These are phyloP conservation scores for Drosophila pachea DNA, from an alignment of 1,140 invertebrate genomes.

Conservation along the genomic window DNA sequence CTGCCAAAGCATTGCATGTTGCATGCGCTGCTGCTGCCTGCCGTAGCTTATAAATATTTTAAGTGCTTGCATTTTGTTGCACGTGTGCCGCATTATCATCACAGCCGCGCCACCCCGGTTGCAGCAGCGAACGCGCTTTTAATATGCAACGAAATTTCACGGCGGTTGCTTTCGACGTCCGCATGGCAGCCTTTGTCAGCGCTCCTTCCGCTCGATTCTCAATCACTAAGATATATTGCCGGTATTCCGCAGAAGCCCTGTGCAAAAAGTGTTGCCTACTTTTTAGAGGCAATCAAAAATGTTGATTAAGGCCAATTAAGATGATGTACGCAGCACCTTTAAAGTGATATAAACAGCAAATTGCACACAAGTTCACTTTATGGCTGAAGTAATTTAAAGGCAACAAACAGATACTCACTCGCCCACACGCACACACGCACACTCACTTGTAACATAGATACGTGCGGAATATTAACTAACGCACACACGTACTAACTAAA, in stretches of 20 bases:
- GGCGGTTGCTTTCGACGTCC: constrained; percentile 4
- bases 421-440: constrained; percentile 30
- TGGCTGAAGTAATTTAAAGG: constrained; percentile 7
- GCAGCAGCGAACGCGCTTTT: constrained; percentile 29
- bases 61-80: constrained; percentile 73
- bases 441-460: constrained; percentile 30
- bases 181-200: constrained; percentile 25
- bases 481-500: constrained; percentile 72
- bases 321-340: constrained; percentile 50
- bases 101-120: constrained; percentile 11
- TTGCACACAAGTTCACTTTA: constrained; percentile 31
- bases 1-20: constrained; percentile 46
- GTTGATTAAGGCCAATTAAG: constrained; percentile 58
- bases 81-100: constrained; percentile 73
- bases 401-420: constrained; percentile 6
- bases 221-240: constrained; percentile 30
- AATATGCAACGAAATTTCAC: constrained; percentile 57
- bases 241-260: constrained; percentile 13
- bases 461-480: constrained; percentile 74
- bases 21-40: constrained; percentile 23
- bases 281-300: constrained; percentile 8
- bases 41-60: constrained; percentile 71
- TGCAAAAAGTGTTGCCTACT: constrained; percentile 12
- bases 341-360: constrained; percentile 63
- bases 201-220: constrained; percentile 32